A percentile compares a stretch with the other conserved stretches of the same genome.
Evolutionary conservation across 2,888 invertebrate species (phyloP).

Genomic region (Cylindroiulus punctatus): DNA sequence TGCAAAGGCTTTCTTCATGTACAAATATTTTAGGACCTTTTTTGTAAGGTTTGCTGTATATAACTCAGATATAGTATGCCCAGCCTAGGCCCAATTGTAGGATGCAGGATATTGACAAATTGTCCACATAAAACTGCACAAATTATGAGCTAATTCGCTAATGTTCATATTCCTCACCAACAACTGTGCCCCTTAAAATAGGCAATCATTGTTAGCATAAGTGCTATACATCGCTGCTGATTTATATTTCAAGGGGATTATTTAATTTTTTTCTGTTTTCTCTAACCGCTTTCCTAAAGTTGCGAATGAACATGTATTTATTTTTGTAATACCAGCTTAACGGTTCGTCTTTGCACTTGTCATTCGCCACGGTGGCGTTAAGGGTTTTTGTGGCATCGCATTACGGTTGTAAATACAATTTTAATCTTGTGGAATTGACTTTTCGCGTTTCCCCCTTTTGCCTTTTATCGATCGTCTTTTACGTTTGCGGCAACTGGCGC

Average conservation of each 20-base stretch:
- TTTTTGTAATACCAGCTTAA: background rate
- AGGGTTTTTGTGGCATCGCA: constrained; percentile 30
- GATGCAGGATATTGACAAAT: no score
- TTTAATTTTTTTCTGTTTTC: background rate
- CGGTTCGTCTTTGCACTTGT: background rate
- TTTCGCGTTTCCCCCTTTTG: constrained; percentile 43
- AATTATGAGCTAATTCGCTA: no score
- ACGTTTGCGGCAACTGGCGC: background rate
- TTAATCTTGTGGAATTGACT: constrained; percentile 37
- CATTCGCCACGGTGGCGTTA: background rate
- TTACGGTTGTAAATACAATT: constrained; percentile 43
- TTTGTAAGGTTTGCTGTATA: no score
- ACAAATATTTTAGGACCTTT: no score
- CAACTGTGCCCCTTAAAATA: background rate
- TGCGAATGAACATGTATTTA: no score
- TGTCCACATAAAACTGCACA: no score
- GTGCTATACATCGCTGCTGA: background rate
- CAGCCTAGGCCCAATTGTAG: no score
- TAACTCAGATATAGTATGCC: no score
- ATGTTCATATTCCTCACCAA: no score
- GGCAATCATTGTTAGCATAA: background rate
- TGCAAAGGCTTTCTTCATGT: no score
- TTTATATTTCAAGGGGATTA: background rate
- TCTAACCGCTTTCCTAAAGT: background rate
- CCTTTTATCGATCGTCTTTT: background rate